A percentile compares a stretch with the other conserved stretches of the same genome.
Evolutionary conservation across 2,797 vertebrate species (phyloP).

Genomic region (Scomberomorus guttatus): DNA sequence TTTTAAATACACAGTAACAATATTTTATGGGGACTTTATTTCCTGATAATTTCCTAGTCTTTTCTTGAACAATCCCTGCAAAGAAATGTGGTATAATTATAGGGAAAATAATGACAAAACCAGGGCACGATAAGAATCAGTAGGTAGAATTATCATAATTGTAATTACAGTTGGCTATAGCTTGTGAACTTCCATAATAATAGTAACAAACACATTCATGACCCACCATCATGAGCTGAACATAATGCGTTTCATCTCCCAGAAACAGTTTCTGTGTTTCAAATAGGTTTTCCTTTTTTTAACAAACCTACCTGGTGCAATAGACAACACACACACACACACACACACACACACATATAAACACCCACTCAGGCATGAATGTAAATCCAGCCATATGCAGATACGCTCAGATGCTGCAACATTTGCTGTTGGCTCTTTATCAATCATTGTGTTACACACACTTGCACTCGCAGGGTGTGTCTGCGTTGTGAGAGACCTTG

Average conservation of each 20-base stretch:
- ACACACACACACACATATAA: background rate
- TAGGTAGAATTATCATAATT: too few species aligned
- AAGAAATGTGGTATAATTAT: background rate
- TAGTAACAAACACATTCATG: background rate
- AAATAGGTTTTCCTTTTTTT: background rate
- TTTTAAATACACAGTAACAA: background rate
- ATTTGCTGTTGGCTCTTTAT: conserved; percentile 22
- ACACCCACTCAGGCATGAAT: background rate
- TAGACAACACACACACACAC: background rate
- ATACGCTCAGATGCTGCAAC: background rate
- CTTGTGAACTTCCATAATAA: conserved; percentile 4
- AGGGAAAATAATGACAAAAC: background rate
- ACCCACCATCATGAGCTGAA: background rate
- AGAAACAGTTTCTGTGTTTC: background rate
- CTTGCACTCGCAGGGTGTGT: conserved; percentile 18
- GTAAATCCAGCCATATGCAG: background rate
- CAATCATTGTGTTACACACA: conserved; percentile 23
- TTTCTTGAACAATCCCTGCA: background rate
- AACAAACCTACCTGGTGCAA: background rate
- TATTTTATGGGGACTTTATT: background rate
- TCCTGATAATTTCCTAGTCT: background rate
- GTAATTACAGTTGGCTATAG: background rate
- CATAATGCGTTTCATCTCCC: background rate
- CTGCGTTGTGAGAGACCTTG: conserved; percentile 23
- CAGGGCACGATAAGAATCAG: background rate